Conservation (phyloP, 2,888 invertebrate genomes). For the Standfussiana lucernea region DNA sequence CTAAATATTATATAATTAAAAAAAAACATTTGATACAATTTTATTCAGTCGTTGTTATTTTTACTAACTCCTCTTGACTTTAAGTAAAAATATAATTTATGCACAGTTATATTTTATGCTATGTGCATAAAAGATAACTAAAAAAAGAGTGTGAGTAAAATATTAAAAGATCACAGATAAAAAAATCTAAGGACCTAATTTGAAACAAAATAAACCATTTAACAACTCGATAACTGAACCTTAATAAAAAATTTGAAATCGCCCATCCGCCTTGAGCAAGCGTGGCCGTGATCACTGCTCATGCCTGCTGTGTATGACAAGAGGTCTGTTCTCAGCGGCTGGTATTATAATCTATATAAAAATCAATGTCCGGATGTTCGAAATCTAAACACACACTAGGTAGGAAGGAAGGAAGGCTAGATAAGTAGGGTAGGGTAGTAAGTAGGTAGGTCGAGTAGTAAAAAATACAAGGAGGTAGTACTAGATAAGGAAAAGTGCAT, state of each 20-base stretch:
- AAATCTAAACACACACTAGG: too few species aligned
- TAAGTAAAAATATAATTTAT: slow-evolving; percentile 13
- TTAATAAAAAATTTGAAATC: not conserved
- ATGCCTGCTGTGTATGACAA: not conserved
- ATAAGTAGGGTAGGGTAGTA: too few species aligned
- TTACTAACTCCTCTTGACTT: slow-evolving; percentile 24
- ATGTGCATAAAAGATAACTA: slow-evolving; percentile 16
- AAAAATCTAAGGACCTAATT: slow-evolving; percentile 57
- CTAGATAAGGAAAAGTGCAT: too few species aligned
- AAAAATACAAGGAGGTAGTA: too few species aligned
- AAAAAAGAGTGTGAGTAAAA: too few species aligned
- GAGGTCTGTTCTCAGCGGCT: not conserved
- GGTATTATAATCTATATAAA: too few species aligned
- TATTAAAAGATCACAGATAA: slow-evolving; percentile 51
- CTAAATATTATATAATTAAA: slow-evolving; percentile 32
- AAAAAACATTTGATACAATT: slow-evolving; percentile 54
- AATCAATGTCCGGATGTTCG: too few species aligned
- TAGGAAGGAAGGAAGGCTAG: too few species aligned
- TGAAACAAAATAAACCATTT: slow-evolving; percentile 23
- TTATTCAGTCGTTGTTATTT: slow-evolving; percentile 60
- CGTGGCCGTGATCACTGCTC: not conserved
- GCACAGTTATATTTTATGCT: too few species aligned
- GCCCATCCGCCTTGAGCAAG: not conserved
- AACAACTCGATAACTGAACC: not conserved
- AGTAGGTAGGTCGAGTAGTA: too few species aligned